Evolutionary conservation across 2,888 invertebrate species (phyloP), one percentile per base, ranked within the genome.

Genomic region (Spodoptera picta): DNA sequence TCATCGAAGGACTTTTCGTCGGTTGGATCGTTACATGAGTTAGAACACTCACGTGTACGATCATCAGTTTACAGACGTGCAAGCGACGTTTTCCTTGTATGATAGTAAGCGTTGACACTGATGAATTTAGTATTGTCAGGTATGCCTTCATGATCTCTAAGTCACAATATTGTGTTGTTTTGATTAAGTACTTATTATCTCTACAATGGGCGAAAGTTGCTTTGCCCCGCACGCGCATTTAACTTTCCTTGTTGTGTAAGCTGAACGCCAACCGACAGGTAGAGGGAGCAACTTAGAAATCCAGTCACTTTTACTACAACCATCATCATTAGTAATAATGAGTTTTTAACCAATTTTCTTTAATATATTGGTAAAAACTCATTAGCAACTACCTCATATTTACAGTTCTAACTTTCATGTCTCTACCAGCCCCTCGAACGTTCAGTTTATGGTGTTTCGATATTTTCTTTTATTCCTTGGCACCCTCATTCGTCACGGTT

Each of bases 171-270:
- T 83, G 68, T 79, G 71, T 82, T 79, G 76, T 80, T 83, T 85
- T 83, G 71, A 75, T 77, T 77, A 57, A 66, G 71, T 76, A 79
- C 68, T 82, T 74, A 79, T 73, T 83, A 82, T 84, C 82, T 87
- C 83, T 87, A 91, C 92, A 92, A 91, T 91, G 84, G 90, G 94
- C 92, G 93, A 94, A 94, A 94, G 94, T 94, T 87, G 88, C 86
- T 87, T 86, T 85, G 87, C 89, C 85, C 87, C 89, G 89, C 90
- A 88, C 91, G 88, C 91, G 89, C 90, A 86, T 87, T 88, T 90
- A 92, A 92, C 93, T 94, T 94, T 94, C 94, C 91, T 93, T 90
- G 93, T 94, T 94, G 94, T 94, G 91, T 94, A 94, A 94, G 92
- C 87, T 89, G 85, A 92, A 88, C 89, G 88, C 85, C 85, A 85